Conservation (phyloP, 1,140 invertebrate species). For the Scaptomyza graminum region DNA sequence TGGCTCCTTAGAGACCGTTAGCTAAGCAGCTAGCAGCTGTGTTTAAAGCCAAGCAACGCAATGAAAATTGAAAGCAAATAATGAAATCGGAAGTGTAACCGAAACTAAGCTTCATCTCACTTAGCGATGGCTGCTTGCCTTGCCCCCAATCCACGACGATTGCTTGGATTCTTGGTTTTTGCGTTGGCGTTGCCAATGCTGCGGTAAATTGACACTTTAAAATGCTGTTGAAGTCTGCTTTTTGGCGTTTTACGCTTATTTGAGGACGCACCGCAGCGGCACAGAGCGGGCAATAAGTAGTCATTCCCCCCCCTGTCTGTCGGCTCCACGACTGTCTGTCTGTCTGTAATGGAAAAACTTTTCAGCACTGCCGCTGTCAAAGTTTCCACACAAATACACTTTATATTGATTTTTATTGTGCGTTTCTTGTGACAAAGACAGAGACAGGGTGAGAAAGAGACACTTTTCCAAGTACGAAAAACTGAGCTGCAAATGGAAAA, state of each 20-base stretch:
- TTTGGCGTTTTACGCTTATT: constrained; percentile 71
- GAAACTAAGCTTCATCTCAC: constrained; percentile 63
- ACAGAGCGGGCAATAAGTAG: constrained; percentile 8
- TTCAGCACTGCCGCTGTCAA: constrained; percentile 59
- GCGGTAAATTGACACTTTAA: constrained; percentile 84
- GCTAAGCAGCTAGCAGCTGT: constrained; percentile 8
- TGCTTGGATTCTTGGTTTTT: background rate
- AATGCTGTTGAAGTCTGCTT: constrained; percentile 79
- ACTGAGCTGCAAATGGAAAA: too few species aligned
- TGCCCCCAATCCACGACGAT: background rate
- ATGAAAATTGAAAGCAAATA: constrained; percentile 73
- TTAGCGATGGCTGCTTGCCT: constrained; percentile 30
- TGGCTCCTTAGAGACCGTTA: constrained; percentile 24
- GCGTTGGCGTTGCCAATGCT: constrained; percentile 55
- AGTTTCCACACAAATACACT: constrained; percentile 49
- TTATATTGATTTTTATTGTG: constrained; percentile 82
- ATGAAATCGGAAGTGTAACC: constrained; percentile 59
- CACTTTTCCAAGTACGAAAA: constrained; percentile 10
- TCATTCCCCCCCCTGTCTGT: background rate
- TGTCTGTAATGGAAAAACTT: constrained; percentile 79
- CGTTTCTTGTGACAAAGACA: constrained; percentile 58
- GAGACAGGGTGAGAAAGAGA: too few species aligned
- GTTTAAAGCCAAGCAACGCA: constrained; percentile 18
- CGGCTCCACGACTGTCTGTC: constrained; percentile 1
- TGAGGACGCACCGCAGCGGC: constrained; percentile 17